Base-by-base conservation (phyloP, 2,797 vertebrate species). In the Tinamus major region DNA sequence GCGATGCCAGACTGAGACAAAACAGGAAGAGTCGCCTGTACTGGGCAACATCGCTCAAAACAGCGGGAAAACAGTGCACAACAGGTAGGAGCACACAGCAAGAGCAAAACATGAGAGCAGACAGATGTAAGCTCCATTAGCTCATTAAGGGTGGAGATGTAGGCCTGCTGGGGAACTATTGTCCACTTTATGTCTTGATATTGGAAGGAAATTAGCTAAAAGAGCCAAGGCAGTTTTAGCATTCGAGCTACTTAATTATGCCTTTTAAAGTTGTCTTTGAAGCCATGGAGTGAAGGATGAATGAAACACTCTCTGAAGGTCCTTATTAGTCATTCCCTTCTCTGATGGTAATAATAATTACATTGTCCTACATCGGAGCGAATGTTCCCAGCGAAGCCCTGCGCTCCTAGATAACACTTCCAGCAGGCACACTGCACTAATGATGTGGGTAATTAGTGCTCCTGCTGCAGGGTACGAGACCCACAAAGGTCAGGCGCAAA, bases 261-360 rank as follows among this genome's bases (percentile, higher is more conserved):
- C 93, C 74, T 96, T 96, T 96, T 92, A 85, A 95, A 95, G 77
- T 74, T 93, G 77, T 82, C 90, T 97, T 96, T 96, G 95, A 97
- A 96, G 89, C 75, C 79, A 37, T 0, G 0, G 62, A 94, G 59
- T 0, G 0, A 94, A 88, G 65, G 68, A 95, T 59, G 85, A 92
- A 85, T 42, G 33, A 93, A 93, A 93, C 3, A 3, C 35, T 85
- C 77, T 78, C 85, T 94, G 81, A 93, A 91, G 63, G 59, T 88
- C 68, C 84, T 95, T 92, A 96, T 97, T 95, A 97, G 89, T 71
- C 49, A 91, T 85, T 95, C 77, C 35, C 15, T 89, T 83, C 93
- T 96, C 91, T 89, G 79, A 92, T 75, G 86, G 87, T 86, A 95
- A 79, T 91, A 97, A 92, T 96, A 96, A 97, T 95, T 93, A 95